These are phyloP conservation scores for Colostygia pectinataria DNA, from an alignment of 2,888 invertebrate genomes.

Conservation along the genomic window DNA sequence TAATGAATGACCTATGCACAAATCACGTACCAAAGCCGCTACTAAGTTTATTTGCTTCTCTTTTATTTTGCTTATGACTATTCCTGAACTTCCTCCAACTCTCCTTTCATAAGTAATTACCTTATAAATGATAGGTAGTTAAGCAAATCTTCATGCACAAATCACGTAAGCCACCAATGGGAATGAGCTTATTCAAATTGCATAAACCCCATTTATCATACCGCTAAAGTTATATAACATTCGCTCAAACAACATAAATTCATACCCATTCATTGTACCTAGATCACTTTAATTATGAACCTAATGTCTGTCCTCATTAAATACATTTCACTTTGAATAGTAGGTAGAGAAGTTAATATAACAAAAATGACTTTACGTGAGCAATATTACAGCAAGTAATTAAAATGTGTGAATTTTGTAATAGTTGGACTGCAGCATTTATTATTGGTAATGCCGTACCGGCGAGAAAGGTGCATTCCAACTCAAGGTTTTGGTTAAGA, in stretches of 20 bases:
- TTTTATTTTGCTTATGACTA: too few relatives aligned
- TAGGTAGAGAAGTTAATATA: constrained; percentile 11
- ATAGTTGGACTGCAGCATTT: constrained; percentile 1
- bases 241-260: constrained; percentile 1
- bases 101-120: too few relatives aligned
- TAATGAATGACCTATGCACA: too few relatives aligned
- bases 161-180: not conserved
- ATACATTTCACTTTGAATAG: constrained; percentile 4
- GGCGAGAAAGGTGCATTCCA: constrained; percentile 8
- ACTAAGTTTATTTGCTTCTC: too few relatives aligned
- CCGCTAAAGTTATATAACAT: constrained; percentile 1
- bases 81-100: too few relatives aligned
- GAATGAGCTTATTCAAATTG: not conserved
- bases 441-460: constrained; percentile 12
- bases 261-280: not conserved
- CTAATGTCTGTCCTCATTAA: not conserved
- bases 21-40: too few relatives aligned
- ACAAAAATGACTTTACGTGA: too few relatives aligned
- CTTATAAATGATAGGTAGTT: not conserved
- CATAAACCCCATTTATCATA: not conserved
- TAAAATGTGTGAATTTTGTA: constrained; percentile 2
- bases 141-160: not conserved
- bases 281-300: not conserved
- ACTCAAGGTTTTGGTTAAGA: constrained; percentile 9
- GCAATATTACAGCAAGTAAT: not conserved